These are phyloP conservation scores for Hydropotes inermis DNA, from an alignment of 2,113 vertebrate species.

Conservation along the genomic window DNA sequence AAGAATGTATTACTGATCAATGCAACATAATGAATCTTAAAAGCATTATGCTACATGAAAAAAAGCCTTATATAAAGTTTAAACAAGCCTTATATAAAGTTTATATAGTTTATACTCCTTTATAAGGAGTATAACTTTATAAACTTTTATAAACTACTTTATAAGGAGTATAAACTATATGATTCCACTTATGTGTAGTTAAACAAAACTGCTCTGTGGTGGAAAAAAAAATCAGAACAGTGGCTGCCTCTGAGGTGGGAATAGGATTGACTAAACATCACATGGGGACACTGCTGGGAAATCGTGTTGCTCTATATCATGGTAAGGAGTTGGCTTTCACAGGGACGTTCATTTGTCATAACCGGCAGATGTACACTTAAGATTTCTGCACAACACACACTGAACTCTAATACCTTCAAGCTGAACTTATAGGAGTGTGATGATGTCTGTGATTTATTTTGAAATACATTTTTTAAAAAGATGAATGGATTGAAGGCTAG, in stretches of 20 bases:
- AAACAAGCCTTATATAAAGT: no score
- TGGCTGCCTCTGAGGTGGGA: background rate
- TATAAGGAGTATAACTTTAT: no score
- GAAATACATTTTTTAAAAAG: background rate
- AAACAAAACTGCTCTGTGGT: background rate
- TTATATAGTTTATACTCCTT: no score
- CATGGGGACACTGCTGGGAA: fast-evolving
- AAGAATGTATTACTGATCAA: background rate
- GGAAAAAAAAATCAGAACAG: background rate
- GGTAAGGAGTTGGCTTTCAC: no score
- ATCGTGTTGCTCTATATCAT: background rate
- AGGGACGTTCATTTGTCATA: background rate
- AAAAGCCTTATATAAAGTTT: no score
- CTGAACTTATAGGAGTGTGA: background rate
- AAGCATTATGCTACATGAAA: background rate
- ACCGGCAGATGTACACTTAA: background rate
- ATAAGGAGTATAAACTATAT: background rate
- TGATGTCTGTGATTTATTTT: background rate
- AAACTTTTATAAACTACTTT: no score
- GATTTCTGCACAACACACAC: background rate
- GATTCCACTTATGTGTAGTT: background rate
- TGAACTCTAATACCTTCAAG: background rate
- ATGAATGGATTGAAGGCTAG: background rate
- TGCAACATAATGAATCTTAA: background rate
- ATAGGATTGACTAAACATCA: background rate